Percentiles rank a stretch among this genome's conserved stretches.
These are phyloP conservation scores for Vulpes vulpes DNA, from an alignment of 2,113 vertebrate genomes.

Conservation along the genomic window DNA sequence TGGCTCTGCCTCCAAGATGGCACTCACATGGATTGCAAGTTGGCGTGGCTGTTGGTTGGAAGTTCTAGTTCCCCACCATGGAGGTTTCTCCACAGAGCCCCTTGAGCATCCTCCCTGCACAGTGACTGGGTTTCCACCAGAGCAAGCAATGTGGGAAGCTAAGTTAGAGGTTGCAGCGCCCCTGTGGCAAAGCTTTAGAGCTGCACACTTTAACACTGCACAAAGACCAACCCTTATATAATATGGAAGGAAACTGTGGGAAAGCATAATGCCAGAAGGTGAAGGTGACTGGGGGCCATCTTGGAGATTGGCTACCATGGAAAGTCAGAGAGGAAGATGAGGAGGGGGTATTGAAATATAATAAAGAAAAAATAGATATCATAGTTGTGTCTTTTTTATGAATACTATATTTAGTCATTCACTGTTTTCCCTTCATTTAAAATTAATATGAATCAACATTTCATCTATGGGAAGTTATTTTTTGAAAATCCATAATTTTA, in stretches of 20 bases:
- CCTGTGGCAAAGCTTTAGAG: neutral
- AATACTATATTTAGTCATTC: neutral
- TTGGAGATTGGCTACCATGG: neutral
- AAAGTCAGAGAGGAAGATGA: neutral
- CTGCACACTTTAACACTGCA: rapidly evolving
- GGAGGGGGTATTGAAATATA: neutral
- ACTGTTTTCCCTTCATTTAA: neutral
- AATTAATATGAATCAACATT: neutral
- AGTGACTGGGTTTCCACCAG: neutral
- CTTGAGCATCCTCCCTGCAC: neutral
- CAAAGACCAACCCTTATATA: neutral
- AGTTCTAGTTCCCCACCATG: neutral
- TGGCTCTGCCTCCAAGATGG: too few relatives aligned
- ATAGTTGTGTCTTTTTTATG: neutral
- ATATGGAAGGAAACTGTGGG: too few relatives aligned
- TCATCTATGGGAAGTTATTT: neutral
- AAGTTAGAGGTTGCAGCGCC: neutral
- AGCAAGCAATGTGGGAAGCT: neutral
- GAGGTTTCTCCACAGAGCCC: neutral
- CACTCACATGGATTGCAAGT: neutral
- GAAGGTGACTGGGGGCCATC: neutral
- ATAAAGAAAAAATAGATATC: neutral
- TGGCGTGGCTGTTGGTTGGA: neutral
- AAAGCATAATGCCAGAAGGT: neutral
- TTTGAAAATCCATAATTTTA: neutral